Conservation (phyloP, 2,113 vertebrate genomes). For the Clinocottus analis region DNA sequence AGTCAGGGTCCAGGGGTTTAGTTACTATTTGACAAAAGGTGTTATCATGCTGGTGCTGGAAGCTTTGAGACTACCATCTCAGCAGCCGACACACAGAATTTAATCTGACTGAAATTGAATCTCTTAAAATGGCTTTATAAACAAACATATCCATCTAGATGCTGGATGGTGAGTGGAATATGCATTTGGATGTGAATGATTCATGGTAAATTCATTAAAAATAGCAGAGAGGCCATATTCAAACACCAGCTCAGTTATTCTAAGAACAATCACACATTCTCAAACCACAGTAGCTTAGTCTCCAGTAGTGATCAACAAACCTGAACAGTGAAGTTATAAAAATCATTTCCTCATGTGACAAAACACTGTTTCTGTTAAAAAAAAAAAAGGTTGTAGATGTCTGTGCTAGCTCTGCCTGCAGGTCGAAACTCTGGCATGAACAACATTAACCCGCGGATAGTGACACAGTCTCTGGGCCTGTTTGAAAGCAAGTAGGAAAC, state of each 20-base stretch:
- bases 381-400: not conserved
- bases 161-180: not conserved
- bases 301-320: not conserved
- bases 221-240: not conserved
- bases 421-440: not conserved
- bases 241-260: not conserved
- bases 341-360: not conserved
- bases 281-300: not conserved
- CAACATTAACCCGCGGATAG: not conserved
- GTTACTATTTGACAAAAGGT: slow-evolving; percentile 54
- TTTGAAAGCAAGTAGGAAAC: not conserved
- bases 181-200: not conserved
- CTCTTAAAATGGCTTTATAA: not conserved
- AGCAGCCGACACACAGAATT: not conserved
- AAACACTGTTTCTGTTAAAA: not conserved
- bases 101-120: not conserved
- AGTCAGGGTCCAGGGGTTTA: slow-evolving; percentile 37
- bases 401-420: not conserved
- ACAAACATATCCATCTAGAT: slow-evolving; percentile 10
- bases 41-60: too few species aligned
- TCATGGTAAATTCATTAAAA: not conserved
- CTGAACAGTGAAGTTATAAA: not conserved
- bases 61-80: not conserved
- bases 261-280: not conserved
- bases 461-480: not conserved